phyloP scores from a whole-genome alignment of 2,113 vertebrate genomes.

The Otus sunia region DNA sequence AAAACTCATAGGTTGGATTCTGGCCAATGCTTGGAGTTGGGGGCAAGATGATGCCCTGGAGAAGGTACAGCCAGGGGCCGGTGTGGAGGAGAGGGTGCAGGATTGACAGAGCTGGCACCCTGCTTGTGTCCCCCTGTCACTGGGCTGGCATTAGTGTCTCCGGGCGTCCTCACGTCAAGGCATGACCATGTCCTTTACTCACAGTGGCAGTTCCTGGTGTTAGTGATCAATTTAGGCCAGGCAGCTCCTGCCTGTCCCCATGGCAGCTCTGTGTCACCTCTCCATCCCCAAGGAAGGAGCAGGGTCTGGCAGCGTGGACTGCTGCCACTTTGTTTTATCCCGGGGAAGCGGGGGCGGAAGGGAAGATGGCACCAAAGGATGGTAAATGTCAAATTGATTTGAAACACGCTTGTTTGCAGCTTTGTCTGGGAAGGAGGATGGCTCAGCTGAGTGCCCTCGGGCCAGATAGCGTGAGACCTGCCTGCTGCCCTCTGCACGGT shows the following conservation, averaged over 20 bases:
- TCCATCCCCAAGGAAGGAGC: background rate
- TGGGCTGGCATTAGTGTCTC: rapidly evolving
- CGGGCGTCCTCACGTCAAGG: background rate
- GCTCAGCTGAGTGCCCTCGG: background rate
- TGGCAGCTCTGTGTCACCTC: background rate
- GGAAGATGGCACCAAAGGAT: background rate
- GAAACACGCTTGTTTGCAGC: background rate
- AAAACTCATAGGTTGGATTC: background rate
- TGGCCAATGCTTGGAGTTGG: background rate
- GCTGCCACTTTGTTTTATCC: background rate
- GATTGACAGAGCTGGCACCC: background rate
- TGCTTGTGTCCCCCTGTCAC: background rate
- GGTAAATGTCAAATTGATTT: background rate
- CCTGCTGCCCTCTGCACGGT: background rate
- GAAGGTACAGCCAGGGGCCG: background rate
- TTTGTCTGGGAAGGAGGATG: background rate
- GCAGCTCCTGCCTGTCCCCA: rapidly evolving
- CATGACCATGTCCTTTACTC: rapidly evolving
- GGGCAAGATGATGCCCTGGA: rapidly evolving
- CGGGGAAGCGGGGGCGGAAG: rapidly evolving
- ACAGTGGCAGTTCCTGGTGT: rapidly evolving
- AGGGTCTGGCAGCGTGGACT: background rate
- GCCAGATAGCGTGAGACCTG: background rate
- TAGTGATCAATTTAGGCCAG: background rate
- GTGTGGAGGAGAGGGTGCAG: background rate